Evolutionary conservation across 1,140 invertebrate genomes (phyloP).

Genomic region (Danaus plexippus): DNA sequence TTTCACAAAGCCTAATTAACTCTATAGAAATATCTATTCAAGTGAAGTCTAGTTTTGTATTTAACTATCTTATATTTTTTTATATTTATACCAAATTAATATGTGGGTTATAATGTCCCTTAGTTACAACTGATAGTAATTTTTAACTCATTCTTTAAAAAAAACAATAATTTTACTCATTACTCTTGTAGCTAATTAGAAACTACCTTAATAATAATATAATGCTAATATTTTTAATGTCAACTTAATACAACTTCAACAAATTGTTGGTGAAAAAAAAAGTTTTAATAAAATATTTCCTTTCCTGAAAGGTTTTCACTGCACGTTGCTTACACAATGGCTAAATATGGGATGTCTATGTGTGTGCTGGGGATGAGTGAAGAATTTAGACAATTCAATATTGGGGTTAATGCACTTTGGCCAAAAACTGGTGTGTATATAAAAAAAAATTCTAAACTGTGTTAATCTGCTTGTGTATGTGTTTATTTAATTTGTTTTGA

Average conservation of each 20-base stretch:
- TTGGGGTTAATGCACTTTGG: slow-evolving; percentile 98
- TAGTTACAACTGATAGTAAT: too few species aligned
- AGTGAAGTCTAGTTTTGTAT: too few species aligned
- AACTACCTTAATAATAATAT: too few species aligned
- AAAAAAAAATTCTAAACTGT: background rate
- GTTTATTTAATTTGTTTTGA: too few species aligned
- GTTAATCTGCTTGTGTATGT: too few species aligned
- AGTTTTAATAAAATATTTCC: background rate
- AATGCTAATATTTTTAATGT: too few species aligned
- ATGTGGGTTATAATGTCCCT: too few species aligned
- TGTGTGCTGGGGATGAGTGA: slow-evolving; percentile 96
- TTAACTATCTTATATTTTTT: too few species aligned
- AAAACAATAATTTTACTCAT: slow-evolving; percentile 5
- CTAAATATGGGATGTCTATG: slow-evolving; percentile 99
- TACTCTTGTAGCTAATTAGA: background rate
- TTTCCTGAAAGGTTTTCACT: slow-evolving; percentile 78
- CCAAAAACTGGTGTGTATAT: slow-evolving; percentile 84
- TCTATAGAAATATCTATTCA: too few species aligned
- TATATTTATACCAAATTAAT: too few species aligned
- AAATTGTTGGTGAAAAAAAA: too few species aligned
- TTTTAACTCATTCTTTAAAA: background rate
- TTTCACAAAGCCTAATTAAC: background rate
- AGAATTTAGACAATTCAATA: slow-evolving; percentile 86
- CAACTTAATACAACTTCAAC: too few species aligned
- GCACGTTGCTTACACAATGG: slow-evolving; percentile 98